phyloP scores from a whole-genome alignment of 2,113 vertebrate species.

The Clarias macrocephalus region DNA sequence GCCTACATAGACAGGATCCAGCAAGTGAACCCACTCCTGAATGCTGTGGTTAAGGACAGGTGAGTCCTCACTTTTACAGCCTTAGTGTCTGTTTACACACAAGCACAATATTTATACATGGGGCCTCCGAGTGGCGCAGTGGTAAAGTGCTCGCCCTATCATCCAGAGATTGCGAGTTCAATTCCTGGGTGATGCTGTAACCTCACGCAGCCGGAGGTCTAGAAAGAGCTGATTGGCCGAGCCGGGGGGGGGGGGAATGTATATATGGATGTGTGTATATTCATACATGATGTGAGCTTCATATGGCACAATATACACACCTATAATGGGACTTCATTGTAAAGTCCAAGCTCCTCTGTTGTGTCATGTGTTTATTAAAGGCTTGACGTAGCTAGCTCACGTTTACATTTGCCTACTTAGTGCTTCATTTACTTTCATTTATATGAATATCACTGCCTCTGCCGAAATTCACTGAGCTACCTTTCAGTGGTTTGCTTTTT shows the following conservation, averaged over 20 bases:
- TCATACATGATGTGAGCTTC: not conserved
- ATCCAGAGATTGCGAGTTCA: no score
- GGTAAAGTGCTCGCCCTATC: no score
- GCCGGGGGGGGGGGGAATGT: no score
- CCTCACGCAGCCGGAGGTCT: no score
- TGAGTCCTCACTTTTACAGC: constrained; percentile 46
- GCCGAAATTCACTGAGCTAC: not conserved
- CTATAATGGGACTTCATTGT: not conserved
- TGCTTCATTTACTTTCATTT: not conserved
- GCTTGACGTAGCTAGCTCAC: not conserved
- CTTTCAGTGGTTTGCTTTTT: not conserved
- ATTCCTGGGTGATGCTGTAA: no score
- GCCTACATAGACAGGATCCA: constrained; percentile 81
- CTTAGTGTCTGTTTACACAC: not conserved
- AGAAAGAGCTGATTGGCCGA: no score
- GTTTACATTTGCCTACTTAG: not conserved
- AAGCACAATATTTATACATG: not conserved
- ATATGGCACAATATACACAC: not conserved
- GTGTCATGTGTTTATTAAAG: not conserved
- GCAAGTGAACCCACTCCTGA: constrained; percentile 82
- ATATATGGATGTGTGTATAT: no score
- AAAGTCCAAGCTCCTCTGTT: not conserved
- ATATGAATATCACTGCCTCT: not conserved
- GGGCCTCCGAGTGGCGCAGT: no score
- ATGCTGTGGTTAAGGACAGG: constrained; percentile 85